Percentiles rank a stretch among this genome's conserved stretches.
Evolutionary conservation across 2,888 invertebrate genomes (phyloP).

Genomic region (Meiosimyza platycephala): DNA sequence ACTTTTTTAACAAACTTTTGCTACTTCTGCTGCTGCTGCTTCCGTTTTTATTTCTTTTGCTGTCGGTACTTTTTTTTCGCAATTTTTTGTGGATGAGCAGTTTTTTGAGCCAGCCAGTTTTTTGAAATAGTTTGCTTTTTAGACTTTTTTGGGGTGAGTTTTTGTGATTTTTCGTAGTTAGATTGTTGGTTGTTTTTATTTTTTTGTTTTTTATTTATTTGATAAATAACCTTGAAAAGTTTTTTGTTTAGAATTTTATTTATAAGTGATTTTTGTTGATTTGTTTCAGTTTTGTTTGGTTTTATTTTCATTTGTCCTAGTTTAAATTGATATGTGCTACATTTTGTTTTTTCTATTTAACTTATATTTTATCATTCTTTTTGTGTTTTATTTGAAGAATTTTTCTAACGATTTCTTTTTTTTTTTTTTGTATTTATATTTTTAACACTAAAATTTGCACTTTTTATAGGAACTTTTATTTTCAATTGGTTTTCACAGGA

Average conservation of each 20-base stretch:
- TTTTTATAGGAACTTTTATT: conserved; percentile 7
- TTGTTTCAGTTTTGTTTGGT: conserved; percentile 26
- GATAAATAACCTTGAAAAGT: conserved; percentile 27
- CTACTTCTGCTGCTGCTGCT: conserved; percentile 56
- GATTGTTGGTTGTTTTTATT: conserved; percentile 28
- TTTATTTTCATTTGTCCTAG: conserved; percentile 14
- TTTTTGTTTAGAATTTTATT: conserved; percentile 12
- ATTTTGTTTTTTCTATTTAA: not conserved
- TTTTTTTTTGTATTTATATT: not conserved
- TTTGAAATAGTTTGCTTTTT: conserved; percentile 28
- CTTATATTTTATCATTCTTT: not conserved
- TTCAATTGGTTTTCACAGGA: not conserved
- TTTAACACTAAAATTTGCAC: not conserved
- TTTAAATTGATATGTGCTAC: not conserved
- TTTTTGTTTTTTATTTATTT: conserved; percentile 29
- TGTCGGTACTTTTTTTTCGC: conserved; percentile 45
- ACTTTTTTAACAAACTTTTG: conserved; percentile 17
- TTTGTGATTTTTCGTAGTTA: not conserved
- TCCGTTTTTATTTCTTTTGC: conserved; percentile 38
- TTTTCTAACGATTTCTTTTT: not conserved
- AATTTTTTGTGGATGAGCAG: conserved; percentile 44
- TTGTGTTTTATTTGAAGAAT: not conserved
- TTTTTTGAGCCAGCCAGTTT: conserved; percentile 41
- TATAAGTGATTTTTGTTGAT: not conserved
- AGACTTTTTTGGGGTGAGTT: not conserved